These are phyloP conservation scores for Muscicapa adusta DNA, from an alignment of 2,113 vertebrate genomes.

Conservation along the genomic window DNA sequence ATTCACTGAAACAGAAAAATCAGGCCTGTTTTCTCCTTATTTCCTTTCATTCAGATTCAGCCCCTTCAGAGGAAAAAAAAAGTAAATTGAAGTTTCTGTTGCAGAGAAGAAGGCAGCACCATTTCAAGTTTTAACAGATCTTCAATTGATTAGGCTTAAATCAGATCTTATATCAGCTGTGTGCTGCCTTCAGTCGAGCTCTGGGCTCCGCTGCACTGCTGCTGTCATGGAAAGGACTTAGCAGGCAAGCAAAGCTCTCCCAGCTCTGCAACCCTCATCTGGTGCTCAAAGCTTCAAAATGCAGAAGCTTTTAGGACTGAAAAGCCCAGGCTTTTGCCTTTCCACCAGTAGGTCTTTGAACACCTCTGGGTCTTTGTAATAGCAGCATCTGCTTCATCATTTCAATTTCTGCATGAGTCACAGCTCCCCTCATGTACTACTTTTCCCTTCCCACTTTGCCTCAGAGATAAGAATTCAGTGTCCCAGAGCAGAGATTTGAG, in stretches of 20 bases:
- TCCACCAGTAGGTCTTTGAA: conserved; percentile 15
- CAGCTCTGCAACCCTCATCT: background rate
- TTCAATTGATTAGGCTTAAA: background rate
- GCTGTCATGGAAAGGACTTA: background rate
- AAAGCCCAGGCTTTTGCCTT: conserved; percentile 38
- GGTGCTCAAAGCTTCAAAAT: background rate
- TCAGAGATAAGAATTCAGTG: conserved; percentile 20
- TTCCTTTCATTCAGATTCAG: conserved; percentile 16
- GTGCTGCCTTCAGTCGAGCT: fast-evolving
- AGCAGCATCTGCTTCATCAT: conserved; percentile 9
- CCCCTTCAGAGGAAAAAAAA: background rate
- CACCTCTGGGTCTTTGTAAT: conserved; percentile 48
- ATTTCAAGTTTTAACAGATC: conserved; percentile 22
- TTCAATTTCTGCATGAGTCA: conserved; percentile 50
- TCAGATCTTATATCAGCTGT: fast-evolving
- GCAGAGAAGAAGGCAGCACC: background rate
- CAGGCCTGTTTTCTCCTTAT: background rate
- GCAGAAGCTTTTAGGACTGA: background rate
- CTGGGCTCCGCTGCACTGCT: background rate
- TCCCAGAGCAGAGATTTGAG: conserved; percentile 47
- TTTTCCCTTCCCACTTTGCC: conserved; percentile 1
- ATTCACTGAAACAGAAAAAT: background rate
- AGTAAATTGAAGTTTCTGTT: background rate
- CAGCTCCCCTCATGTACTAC: background rate
- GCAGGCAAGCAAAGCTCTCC: background rate